Evolutionary conservation across 2,797 vertebrate species (phyloP).

Genomic region (Spheniscus humboldti): DNA sequence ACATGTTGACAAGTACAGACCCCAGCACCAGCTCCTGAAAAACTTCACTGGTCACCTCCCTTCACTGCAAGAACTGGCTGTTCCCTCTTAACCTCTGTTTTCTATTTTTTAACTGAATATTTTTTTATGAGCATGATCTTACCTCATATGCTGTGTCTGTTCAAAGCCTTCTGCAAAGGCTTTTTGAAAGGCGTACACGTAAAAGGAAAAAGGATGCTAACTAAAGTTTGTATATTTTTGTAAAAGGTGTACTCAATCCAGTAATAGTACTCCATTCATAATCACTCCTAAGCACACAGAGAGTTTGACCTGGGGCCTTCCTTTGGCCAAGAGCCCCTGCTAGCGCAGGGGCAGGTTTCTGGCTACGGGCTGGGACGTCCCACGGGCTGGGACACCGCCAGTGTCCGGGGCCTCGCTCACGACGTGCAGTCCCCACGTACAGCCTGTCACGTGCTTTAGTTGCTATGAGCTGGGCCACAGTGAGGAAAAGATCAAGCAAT

Average conservation of each 20-base stretch:
- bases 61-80: not conserved
- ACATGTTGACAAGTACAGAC: conserved; percentile 34
- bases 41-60: not conserved
- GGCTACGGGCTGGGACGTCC: not conserved
- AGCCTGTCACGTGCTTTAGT: not conserved
- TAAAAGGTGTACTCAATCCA: conserved; percentile 51
- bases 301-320: conserved; percentile 23
- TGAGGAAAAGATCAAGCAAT: not conserved
- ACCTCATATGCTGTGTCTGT: not conserved
- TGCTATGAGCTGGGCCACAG: not conserved
- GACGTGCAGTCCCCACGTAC: not conserved
- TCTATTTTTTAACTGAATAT: conserved; percentile 3
- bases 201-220: conserved; percentile 60
- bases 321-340: conserved; percentile 22
- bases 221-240: conserved; percentile 61
- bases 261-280: conserved; percentile 49
- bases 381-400: not conserved
- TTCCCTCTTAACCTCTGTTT: conserved; percentile 26
- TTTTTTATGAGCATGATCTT: conserved; percentile 16
- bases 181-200: conserved; percentile 17
- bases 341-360: not conserved
- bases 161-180: conserved; percentile 58
- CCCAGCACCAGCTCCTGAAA: conserved; percentile 6
- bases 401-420: not conserved
- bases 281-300: conserved; percentile 12